A percentile compares a stretch with the other conserved stretches of the same genome.
Evolutionary conservation across 2,113 vertebrate species (phyloP).

Genomic region (Oreochromis spilurus): DNA sequence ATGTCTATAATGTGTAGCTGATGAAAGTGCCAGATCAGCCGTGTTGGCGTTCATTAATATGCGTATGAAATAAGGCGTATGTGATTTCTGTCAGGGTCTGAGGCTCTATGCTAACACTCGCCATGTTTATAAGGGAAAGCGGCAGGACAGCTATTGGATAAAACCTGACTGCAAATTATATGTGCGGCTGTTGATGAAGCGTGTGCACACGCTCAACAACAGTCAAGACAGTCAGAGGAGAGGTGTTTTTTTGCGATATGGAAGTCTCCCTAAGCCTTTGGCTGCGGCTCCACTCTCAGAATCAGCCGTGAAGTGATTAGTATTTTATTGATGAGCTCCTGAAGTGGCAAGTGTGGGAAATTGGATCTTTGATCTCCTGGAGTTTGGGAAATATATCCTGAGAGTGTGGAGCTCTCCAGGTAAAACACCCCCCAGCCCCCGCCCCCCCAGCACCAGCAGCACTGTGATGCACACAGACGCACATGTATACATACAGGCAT

Average conservation of each 20-base stretch:
- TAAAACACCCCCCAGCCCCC: constrained; percentile 27
- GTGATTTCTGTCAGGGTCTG: constrained; percentile 25
- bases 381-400: constrained; percentile 72
- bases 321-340: constrained; percentile 78
- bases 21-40: constrained; percentile 13
- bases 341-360: constrained; percentile 77
- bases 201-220: constrained; percentile 3
- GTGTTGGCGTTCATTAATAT: constrained; percentile 4
- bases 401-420: constrained; percentile 69
- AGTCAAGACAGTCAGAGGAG: constrained; percentile 17
- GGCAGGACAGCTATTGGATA: constrained; percentile 34
- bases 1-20: constrained; percentile 22
- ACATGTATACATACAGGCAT: constrained; percentile 50
- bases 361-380: constrained; percentile 76
- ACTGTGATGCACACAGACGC: not conserved
- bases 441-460: not conserved
- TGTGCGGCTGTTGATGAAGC: not conserved
- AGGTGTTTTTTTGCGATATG: constrained; percentile 45
- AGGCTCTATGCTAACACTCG: constrained; percentile 5
- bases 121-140: constrained; percentile 2
- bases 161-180: constrained; percentile 19
- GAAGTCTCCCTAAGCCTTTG: constrained; percentile 58
- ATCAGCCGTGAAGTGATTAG: constrained; percentile 75
- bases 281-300: constrained; percentile 43
- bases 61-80: constrained; percentile 1